Evolutionary conservation across 2,797 vertebrate species (phyloP).

Genomic region (Bovichtus diacanthus): DNA sequence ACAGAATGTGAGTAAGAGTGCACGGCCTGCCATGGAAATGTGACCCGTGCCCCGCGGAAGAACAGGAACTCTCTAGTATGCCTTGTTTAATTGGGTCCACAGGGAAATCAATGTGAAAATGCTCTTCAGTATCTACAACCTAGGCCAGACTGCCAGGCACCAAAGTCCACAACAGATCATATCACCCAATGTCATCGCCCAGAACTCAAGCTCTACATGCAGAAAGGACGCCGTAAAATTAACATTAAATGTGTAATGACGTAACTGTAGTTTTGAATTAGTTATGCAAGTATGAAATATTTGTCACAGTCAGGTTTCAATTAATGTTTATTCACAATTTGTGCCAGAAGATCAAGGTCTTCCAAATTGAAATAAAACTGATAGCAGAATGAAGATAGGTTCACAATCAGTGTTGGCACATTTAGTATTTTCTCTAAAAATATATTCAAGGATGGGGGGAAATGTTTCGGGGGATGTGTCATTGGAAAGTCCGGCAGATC

Average conservation of each 20-base stretch:
- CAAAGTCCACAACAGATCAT: slow-evolving; percentile 60
- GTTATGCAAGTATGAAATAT: slow-evolving; percentile 22
- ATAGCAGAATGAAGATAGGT: slow-evolving; percentile 21
- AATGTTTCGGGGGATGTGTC: slow-evolving; percentile 51
- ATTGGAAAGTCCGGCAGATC: slow-evolving; percentile 32
- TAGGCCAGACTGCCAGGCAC: slow-evolving; percentile 64
- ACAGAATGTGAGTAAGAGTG: slow-evolving; percentile 36
- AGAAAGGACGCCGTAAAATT: slow-evolving; percentile 33
- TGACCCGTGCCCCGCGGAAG: slow-evolving; percentile 49
- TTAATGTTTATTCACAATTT: slow-evolving; percentile 13
- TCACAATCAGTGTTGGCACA: slow-evolving; percentile 8
- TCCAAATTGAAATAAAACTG: slow-evolving; percentile 25
- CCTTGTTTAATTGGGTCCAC: slow-evolving; percentile 73
- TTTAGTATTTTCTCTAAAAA: slow-evolving; percentile 24
- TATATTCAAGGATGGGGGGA: slow-evolving; percentile 26
- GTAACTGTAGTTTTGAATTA: slow-evolving; percentile 30
- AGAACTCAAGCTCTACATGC: slow-evolving; percentile 9
- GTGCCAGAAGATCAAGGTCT: slow-evolving; percentile 22
- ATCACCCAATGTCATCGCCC: slow-evolving; percentile 62
- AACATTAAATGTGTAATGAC: slow-evolving; percentile 35
- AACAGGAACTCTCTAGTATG: slow-evolving; percentile 46
- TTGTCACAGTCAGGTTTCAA: slow-evolving; percentile 32
- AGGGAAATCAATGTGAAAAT: slow-evolving; percentile 75
- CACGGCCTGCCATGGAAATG: slow-evolving; percentile 48
- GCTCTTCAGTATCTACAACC: slow-evolving; percentile 56